Evolutionary conservation across 2,797 vertebrate species (phyloP).

Genomic region (Carapus acus): DNA sequence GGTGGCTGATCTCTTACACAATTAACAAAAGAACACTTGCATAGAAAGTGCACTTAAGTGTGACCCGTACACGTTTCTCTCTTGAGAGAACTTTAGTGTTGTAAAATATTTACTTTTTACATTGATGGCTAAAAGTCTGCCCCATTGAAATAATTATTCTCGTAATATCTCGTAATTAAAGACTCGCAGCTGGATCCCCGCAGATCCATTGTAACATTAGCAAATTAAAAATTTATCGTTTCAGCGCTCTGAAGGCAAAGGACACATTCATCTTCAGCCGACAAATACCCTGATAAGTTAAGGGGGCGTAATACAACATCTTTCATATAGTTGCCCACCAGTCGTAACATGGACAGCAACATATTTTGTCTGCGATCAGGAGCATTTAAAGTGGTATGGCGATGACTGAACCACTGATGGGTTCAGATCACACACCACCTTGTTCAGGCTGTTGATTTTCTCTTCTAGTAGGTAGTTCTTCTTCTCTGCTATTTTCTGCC

Average conservation of each 20-base stretch:
- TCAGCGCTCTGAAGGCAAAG: no score
- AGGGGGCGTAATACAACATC: no score
- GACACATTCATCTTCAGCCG: no score
- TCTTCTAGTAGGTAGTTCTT: slow-evolving; percentile 92
- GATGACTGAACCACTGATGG: slow-evolving; percentile 63
- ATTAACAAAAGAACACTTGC: slow-evolving; percentile 21
- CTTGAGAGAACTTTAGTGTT: slow-evolving; percentile 15
- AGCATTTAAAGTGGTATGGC: slow-evolving; percentile 54
- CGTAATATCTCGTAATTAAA: no score
- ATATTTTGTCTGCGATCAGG: neutral
- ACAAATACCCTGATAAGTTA: no score
- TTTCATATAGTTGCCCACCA: neutral
- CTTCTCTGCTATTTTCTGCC: slow-evolving; percentile 84
- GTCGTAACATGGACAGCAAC: neutral
- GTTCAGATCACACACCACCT: slow-evolving; percentile 83
- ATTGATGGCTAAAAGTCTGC: neutral
- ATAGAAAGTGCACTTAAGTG: slow-evolving; percentile 43
- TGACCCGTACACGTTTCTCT: slow-evolving; percentile 3
- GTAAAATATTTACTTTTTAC: slow-evolving; percentile 7
- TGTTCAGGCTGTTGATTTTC: slow-evolving; percentile 89
- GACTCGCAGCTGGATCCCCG: slow-evolving; percentile 21
- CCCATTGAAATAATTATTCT: slow-evolving; percentile 18
- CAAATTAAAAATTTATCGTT: no score
- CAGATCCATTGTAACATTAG: no score
- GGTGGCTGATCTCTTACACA: slow-evolving; percentile 25